A percentile compares a stretch with the other conserved stretches of the same genome.
Evolutionary conservation across 1,140 invertebrate genomes (phyloP).

Genomic region (Geopemphigus sp.): DNA sequence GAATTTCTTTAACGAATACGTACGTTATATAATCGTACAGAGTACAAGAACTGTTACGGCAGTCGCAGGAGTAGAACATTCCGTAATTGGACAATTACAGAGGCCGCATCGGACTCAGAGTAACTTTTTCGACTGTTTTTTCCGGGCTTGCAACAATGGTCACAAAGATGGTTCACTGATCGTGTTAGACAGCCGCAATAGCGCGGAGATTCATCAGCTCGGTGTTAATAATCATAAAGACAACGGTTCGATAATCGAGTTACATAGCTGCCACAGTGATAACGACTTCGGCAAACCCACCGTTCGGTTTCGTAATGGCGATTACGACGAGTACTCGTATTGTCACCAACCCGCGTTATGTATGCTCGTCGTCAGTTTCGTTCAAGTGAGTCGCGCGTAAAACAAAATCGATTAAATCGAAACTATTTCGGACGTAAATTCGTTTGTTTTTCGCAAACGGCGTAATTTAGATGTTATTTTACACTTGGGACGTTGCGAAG

Average conservation of each 20-base stretch:
- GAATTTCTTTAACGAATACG: slow-evolving; percentile 57
- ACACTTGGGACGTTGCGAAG: slow-evolving; percentile 55
- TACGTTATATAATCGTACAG: slow-evolving; percentile 51
- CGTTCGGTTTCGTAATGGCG: too few species aligned
- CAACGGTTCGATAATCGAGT: slow-evolving; percentile 56
- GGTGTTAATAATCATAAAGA: slow-evolving; percentile 79
- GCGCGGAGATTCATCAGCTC: neutral
- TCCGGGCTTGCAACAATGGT: too few species aligned
- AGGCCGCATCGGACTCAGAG: too few species aligned
- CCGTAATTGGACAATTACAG: slow-evolving; percentile 50
- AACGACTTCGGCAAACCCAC: too few species aligned
- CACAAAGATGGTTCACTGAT: too few species aligned
- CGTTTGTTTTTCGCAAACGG: too few species aligned
- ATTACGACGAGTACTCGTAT: slow-evolving; percentile 65
- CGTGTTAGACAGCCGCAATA: too few species aligned
- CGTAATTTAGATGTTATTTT: slow-evolving; percentile 53
- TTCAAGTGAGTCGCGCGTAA: slow-evolving; percentile 55
- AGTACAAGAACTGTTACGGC: neutral
- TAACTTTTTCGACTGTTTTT: too few species aligned
- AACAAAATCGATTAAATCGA: too few species aligned
- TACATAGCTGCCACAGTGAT: too few species aligned
- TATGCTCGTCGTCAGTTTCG: slow-evolving; percentile 66
- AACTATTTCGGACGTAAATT: too few species aligned
- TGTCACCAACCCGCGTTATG: slow-evolving; percentile 82
- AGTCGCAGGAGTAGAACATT: slow-evolving; percentile 55